Evolutionary conservation across 2,113 vertebrate species (phyloP), one percentile per base, ranked within the genome.

Genomic region (Gavia stellata): DNA sequence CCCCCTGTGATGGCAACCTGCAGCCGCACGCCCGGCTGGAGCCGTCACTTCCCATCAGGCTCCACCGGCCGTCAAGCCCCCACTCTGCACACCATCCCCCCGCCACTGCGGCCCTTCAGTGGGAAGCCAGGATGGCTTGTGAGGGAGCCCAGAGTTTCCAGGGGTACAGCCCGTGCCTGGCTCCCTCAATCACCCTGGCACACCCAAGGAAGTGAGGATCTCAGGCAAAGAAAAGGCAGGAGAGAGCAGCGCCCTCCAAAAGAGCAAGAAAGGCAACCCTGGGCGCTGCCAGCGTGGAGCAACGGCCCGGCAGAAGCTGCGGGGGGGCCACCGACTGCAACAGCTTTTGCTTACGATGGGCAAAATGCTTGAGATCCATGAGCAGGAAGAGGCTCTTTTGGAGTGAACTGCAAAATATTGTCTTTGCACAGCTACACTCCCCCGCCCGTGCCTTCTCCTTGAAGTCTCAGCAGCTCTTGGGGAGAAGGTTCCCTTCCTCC

Each of bases 1-100:
- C 95, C 34, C 90, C 97, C 98, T 91, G 94, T 81, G 91, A 97
- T 90, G 95, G 97, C 97, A 98, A 96, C 98, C 97, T 98, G 98
- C 97, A 92, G 96, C 97, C 86, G 6, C 96, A 97, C 49, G 93
- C 97, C 97, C 81, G 65, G 77, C 92, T 97, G 98, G 92, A 97
- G 96, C 97, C 45, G 75, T 97, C 98, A 79, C 53, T 59, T 95
- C 83, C 92, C 47, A 96, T 98, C 96, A 97, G 79, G 72, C 5
- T 98, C 97, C 72, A 24, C 91, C 31, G 26, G 97, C 97, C 88
- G 66, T 95, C 42, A 53, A 98, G 97, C 97, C 88, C 29, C 16
- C 1, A 96, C 97, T 98, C 97, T 91, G 49, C 96, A 45, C 24
- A 3, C 85, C 9, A 6, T 66, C 56, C 63, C 63, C 6, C 0